Evolutionary conservation across 2,113 vertebrate genomes (phyloP).

Genomic region (Scomber colias): DNA sequence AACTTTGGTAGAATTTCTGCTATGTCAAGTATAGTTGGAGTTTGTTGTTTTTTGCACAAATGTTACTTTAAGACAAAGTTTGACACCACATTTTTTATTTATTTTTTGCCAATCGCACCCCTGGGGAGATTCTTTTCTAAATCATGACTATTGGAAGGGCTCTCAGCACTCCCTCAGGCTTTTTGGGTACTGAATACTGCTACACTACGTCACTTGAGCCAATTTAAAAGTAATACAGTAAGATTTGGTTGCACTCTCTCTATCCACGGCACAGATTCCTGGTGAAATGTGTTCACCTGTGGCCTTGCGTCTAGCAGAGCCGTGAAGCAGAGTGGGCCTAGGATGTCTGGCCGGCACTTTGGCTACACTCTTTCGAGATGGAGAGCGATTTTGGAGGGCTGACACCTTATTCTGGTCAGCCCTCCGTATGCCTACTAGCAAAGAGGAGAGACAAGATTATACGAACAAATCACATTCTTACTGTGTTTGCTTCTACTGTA

Average conservation of each 20-base stretch:
- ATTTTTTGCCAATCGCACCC: no score
- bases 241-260: slow-evolving; percentile 61
- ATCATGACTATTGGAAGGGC: no score
- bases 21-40: no score
- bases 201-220: no score
- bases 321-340: slow-evolving; percentile 94
- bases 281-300: slow-evolving; percentile 91
- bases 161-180: neutral
- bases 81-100: no score
- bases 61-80: no score
- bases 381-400: slow-evolving; percentile 94
- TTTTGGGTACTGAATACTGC: neutral
- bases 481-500: neutral
- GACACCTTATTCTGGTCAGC: slow-evolving; percentile 96
- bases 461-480: slow-evolving; percentile 26
- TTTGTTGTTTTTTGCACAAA: no score
- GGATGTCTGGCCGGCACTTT: slow-evolving; percentile 94
- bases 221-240: neutral
- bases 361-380: slow-evolving; percentile 95
- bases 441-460: slow-evolving; percentile 80
- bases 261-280: slow-evolving; percentile 68
- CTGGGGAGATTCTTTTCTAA: no score
- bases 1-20: neutral
- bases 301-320: slow-evolving; percentile 95
- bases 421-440: slow-evolving; percentile 94